A percentile compares a stretch with the other conserved stretches of the same genome.
phyloP scores from a whole-genome alignment of 1,140 invertebrate genomes.

The Drosophila nasuta region DNA sequence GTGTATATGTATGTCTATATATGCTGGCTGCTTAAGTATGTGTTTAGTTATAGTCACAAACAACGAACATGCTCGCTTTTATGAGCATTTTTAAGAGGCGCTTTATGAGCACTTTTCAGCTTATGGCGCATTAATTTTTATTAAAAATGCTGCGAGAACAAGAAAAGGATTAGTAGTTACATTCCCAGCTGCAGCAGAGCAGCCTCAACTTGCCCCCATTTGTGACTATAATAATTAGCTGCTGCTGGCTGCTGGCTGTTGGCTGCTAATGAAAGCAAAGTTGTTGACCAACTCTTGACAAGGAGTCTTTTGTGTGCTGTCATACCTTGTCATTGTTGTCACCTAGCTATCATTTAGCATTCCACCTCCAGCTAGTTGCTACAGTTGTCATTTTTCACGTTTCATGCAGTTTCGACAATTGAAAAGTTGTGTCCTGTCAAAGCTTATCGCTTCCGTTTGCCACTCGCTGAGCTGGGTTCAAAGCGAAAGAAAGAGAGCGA shows the following conservation, averaged over 20 bases:
- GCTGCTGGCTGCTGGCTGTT: neutral
- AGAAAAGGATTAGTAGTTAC: conserved; percentile 34
- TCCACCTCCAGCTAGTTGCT: conserved; percentile 15
- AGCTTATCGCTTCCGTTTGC: conserved; percentile 43
- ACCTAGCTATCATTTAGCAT: conserved; percentile 13
- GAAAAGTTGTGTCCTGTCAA: conserved; percentile 50
- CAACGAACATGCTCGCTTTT: conserved; percentile 41
- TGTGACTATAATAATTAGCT: neutral
- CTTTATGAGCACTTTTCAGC: conserved; percentile 58
- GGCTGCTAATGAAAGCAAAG: neutral
- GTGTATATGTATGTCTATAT: conserved; percentile 6
- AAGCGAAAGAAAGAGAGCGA: neutral
- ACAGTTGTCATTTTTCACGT: conserved; percentile 33
- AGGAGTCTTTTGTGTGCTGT: neutral
- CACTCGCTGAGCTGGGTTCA: neutral
- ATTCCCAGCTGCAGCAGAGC: neutral
- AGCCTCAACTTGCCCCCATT: neutral
- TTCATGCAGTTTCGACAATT: conserved; percentile 27
- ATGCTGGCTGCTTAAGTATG: conserved; percentile 5
- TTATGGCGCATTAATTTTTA: conserved; percentile 73
- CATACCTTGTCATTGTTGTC: conserved; percentile 4
- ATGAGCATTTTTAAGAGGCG: conserved; percentile 34
- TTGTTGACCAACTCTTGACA: conserved; percentile 10
- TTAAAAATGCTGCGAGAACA: conserved; percentile 60
- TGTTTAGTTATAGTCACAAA: conserved; percentile 18